Evolutionary conservation across 2,797 vertebrate species (phyloP), one percentile per base, ranked within the genome.

Genomic region (Pseudocheirus occidentalis): DNA sequence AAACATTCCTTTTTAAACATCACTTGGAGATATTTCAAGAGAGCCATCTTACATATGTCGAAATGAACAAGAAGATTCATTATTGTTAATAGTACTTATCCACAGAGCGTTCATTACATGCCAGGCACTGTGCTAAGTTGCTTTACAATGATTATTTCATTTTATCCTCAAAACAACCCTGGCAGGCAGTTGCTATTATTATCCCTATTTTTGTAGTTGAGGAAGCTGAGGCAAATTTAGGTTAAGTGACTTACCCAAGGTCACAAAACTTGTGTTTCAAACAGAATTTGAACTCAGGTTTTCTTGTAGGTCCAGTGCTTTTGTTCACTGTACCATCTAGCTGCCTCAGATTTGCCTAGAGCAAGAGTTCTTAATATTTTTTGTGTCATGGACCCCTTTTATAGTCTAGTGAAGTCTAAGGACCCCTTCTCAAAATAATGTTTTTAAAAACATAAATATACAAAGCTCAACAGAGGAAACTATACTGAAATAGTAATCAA

Each of bases 31-130:
- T 40, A n/a, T 81, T 81, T 10, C 18, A 10, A 46, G 4, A 87
- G 7, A 87, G 21, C 18, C 66, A 50, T 50, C 10, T 50, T 50
- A 50, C 1, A 87, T 7, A 7, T 18, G 24, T 11, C 27, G 10
- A 87, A 50, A 50, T 50, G 40, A 87, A 87, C 24, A n/a, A 4
- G 10, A 66, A 34, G 18, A 40, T 46, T 81, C 40, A 24, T 81
- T 21, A 73, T 73, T 40, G 21, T 40, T 73, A n/a, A 73, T 46
- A 46, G 40, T 9, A 50, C 0, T 46, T 46, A 54, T 54, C 53
- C 11, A 10, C 4, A 46, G 3, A 46, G 3, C 12, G 13, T 4
- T 73, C 12, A n/a, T 34, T 16, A 0, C n/a, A 14, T n/a, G 13
- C 62, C 62, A 66, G 34, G 31, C 3, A 66, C 62, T 40, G 34